Evolutionary conservation across 2,113 vertebrate species (phyloP), one percentile per base, ranked within the genome.

Genomic region (Condylura cristata): DNA sequence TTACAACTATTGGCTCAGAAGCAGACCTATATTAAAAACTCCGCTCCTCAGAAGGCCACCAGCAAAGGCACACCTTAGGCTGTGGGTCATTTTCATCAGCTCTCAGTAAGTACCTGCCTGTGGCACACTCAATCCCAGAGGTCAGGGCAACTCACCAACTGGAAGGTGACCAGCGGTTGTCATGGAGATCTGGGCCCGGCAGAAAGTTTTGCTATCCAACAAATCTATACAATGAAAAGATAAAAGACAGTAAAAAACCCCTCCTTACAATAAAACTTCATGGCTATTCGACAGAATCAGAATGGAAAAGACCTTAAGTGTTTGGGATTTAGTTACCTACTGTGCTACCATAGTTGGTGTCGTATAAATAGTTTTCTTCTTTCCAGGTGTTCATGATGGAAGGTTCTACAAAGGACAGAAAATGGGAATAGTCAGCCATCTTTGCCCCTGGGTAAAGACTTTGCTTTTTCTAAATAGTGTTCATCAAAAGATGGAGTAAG

Each of bases 301-400:
- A 75, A 76, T 37, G 14, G 14, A 80, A 51, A 92, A 88, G 95
- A 89, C 16, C 32, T 76, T 22, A 85, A 83, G 32, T 72, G 91
- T 26, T 89, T n/a, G 95, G 92, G 86, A 90, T 96, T 96, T 98
- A 98, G 98, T 98, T 98, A 98, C 98, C 98, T 98, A 99, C 98
- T 98, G 98, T 98, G 95, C 97, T 98, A 97, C 98, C 98, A 98
- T 98, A 99, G 97, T 94, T 98, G 97, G 96, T 97, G 44, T 99
- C 98, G 11, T 98, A 99, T 46, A 98, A 96, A 96, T 98, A 99
- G 92, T 98, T 98, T 0, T 98, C 98, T 92, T 99, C 98, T 97
- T 99, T 99, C 98, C 98, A 98, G 82, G 98, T 96, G 48, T 97
- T 96, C 97, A 98, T 98, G 93, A 98, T 82, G 0, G 98, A 97